Evolutionary conservation across 2,888 invertebrate genomes (phyloP), one percentile per base, ranked within the genome.

Genomic region (Diaperis boleti): DNA sequence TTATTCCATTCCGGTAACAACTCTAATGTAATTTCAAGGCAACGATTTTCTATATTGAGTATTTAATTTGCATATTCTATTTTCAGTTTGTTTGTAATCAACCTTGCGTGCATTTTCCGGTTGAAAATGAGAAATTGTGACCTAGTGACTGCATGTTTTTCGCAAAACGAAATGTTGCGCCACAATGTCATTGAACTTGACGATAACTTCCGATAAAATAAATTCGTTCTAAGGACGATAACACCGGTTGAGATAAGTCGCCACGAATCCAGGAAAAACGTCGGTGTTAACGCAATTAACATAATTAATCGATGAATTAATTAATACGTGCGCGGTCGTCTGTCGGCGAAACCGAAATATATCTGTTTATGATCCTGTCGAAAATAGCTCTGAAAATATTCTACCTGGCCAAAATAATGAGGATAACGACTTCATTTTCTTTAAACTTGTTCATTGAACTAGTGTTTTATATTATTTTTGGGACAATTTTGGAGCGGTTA

Each of bases 371-470:
- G 31, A 42, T 52, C 45, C 52, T 44, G 59, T 42, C 52, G 41
- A 52, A 52, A 59, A 60, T 60, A 60, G 44, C 59, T 59, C 59
- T 47, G 31, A 59, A 59, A 59, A 49, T 59, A 59, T 50, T 59
- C 45, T 63, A 63, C 63, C 59, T 63, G 59, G 63, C 63, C 45
- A 69, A 70, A 71, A 71, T 69, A 69, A 67, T 68, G 69, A 67
- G 69, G 60, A 62, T 70, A 71, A 69, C 64, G 71, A 69, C 71
- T 68, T 57, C 66, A 57, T 65, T 64, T 69, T 70, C 69, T 61
- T 69, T 54, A 64, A 67, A 67, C 65, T 66, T 71, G 71, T 71
- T 66, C 71, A 68, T 69, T 71, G 71, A 71, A 71, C 71, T 71
- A 71, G 47, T 39, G 66, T 73, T 71, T 70, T 68, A 57, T 70